Base-by-base conservation (phyloP, 2,888 invertebrate genomes). In the Chelonus formosanus region DNA sequence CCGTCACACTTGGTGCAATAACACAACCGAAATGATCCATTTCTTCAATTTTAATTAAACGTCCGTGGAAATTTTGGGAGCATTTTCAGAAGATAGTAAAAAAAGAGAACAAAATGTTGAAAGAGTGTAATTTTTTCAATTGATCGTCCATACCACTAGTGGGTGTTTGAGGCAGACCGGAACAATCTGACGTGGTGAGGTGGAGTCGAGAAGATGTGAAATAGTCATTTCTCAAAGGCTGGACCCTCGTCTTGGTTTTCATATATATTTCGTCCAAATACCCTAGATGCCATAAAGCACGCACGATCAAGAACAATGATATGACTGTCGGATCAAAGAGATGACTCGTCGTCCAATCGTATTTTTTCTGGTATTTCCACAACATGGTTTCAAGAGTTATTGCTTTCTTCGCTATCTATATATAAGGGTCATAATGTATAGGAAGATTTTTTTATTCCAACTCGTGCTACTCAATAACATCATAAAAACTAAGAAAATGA, bases 261-360 rank as follows among this genome's bases (percentile, higher is more conserved):
- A 56, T 58, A 56, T 69, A 50, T 63, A 43, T 44, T 69, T 50
- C 66, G 67, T 63, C 10, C 3, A 32, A 77, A 79, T 57, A 67
- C 59, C 52, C 64, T 43, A 65, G 61, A 61, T 62, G 61, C 57
- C 66, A 66, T 57, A 75, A 74, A 65, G 73, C 73, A 78, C 77
- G 73, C 73, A 75, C 81, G 82, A 83, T 82, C 78, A 81, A 83
- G 83, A 81, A 83, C 82, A 83, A 81, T 81, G 82, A 83, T 83
- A 83, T 80, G 78, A 74, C 67, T 70, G 69, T 65, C 74, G 77
- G 76, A 73, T 69, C 69, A 77, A 75, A 75, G 75, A 77, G 77
- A 80, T 80, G 80, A 80, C 78, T 79, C 70, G 72, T 75, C 75
- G 72, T 71, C 78, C 81, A 81, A 81, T 83, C 78, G 81, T 57